These are phyloP conservation scores for Corapipo altera DNA, from an alignment of 2,113 vertebrate genomes.

Conservation along the genomic window DNA sequence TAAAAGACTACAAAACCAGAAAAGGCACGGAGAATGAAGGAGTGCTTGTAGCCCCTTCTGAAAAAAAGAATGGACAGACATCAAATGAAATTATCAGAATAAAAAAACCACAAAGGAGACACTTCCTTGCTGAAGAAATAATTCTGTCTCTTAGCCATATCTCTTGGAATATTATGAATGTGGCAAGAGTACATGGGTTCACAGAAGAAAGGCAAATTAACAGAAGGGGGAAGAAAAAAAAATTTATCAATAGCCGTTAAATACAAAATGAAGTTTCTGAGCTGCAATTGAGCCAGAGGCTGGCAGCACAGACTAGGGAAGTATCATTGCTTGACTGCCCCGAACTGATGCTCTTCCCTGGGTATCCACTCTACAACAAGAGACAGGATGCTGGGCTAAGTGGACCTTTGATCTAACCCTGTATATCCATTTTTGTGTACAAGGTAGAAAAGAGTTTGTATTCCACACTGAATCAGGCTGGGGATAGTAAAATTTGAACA, in stretches of 20 bases:
- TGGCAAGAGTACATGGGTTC: background rate
- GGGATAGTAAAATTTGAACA: background rate
- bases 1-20: background rate
- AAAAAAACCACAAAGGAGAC: background rate
- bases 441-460: background rate
- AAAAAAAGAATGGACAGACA: background rate
- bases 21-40: background rate
- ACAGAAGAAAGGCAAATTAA: background rate
- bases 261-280: constrained; percentile 1
- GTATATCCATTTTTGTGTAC: background rate
- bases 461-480: background rate
- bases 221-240: background rate
- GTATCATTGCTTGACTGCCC: background rate
- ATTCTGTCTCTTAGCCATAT: background rate
- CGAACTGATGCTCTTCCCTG: background rate
- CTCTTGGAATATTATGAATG: background rate
- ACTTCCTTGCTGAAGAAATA: background rate
- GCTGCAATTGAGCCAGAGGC: background rate
- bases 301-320: background rate
- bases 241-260: background rate
- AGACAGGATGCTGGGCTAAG: constrained; percentile 16
- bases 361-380: background rate
- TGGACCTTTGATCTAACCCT: background rate
- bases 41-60: background rate
- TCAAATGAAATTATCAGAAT: background rate